Evolutionary conservation across 2,797 vertebrate species (phyloP).

Genomic region (Falco naumanni): DNA sequence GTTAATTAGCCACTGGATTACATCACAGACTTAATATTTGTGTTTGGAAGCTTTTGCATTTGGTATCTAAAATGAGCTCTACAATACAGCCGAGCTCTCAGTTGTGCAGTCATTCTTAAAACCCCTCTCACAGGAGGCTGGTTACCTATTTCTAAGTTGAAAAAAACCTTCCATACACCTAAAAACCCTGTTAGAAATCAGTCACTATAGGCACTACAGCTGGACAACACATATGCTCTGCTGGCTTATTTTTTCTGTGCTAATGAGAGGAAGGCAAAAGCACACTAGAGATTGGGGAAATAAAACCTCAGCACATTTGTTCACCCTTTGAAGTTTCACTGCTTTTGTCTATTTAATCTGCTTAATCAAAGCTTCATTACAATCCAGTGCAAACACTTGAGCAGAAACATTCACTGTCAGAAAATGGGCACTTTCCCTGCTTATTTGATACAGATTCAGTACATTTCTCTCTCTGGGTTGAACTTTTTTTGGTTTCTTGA

Average conservation of each 20-base stretch:
- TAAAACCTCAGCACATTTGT: constrained; percentile 45
- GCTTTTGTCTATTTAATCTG: constrained; percentile 79
- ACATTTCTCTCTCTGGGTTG: not conserved
- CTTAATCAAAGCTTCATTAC: constrained; percentile 70
- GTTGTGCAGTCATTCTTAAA: not conserved
- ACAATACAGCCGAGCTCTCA: not conserved
- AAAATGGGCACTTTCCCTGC: constrained; percentile 1
- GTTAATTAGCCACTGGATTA: not conserved
- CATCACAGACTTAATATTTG: not conserved
- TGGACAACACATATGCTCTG: not conserved
- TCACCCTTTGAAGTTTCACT: constrained; percentile 61
- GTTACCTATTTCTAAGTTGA: not conserved
- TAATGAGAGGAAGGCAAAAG: constrained; percentile 43
- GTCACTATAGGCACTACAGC: not conserved
- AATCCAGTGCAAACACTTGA: constrained; percentile 71
- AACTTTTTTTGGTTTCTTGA: not conserved
- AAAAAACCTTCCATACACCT: not conserved
- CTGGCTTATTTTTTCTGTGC: constrained; percentile 9
- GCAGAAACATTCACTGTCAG: not conserved
- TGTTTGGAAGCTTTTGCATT: not conserved
- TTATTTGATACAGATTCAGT: not conserved
- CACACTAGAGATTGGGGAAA: constrained; percentile 29
- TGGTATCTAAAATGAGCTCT: not conserved
- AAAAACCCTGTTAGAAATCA: not conserved
- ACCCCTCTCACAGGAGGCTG: not conserved